phyloP scores from a whole-genome alignment of 2,113 vertebrate species.

The Pithys albifrons region DNA sequence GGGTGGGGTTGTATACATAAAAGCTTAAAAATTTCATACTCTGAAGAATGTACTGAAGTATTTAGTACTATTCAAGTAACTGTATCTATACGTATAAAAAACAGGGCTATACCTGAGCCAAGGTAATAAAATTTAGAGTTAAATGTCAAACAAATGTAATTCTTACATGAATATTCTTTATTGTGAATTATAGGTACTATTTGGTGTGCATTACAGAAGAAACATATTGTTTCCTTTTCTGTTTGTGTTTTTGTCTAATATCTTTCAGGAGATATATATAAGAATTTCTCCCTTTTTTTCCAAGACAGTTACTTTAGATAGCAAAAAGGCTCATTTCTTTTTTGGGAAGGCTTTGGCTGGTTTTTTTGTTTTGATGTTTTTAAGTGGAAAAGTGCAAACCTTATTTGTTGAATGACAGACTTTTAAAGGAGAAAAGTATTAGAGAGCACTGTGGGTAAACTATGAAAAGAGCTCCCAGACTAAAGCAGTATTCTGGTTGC shows the following conservation, averaged over 20 bases:
- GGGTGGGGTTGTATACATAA: not conserved
- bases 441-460: not conserved
- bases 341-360: too few relatives aligned
- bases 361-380: not conserved
- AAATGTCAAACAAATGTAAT: not conserved
- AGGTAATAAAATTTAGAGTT: not conserved
- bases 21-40: not conserved
- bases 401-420: not conserved
- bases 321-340: not conserved
- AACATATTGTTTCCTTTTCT: not conserved
- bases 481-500: not conserved
- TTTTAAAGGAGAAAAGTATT: not conserved
- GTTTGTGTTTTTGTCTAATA: not conserved
- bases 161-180: not conserved
- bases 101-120: not conserved
- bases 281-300: not conserved
- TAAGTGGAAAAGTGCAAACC: not conserved
- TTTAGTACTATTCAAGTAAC: not conserved
- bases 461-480: not conserved
- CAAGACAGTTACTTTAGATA: not conserved
- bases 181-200: not conserved
- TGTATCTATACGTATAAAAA: not conserved
- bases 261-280: not conserved
- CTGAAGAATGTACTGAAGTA: not conserved
- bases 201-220: not conserved